Evolutionary conservation across 2,797 vertebrate genomes (phyloP).

Genomic region (Sternarchorhynchus goeldii): DNA sequence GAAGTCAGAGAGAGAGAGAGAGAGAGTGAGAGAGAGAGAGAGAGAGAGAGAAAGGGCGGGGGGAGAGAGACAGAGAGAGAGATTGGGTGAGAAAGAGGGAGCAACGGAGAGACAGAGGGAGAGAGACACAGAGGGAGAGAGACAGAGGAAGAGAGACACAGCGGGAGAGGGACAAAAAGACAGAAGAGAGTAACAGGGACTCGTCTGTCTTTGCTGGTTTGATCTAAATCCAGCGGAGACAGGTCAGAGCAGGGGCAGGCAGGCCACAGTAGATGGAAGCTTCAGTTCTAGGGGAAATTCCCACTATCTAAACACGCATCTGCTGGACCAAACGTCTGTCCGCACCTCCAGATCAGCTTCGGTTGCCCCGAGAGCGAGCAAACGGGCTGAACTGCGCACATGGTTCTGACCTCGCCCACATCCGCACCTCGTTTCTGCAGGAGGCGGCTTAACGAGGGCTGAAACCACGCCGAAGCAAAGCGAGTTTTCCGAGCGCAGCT

Average conservation of each 20-base stretch:
- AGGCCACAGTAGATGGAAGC: slow-evolving; percentile 38
- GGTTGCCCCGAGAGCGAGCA: slow-evolving; percentile 17
- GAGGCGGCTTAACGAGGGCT: slow-evolving; percentile 19
- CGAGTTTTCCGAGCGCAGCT: too few species aligned
- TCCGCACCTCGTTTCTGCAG: slow-evolving; percentile 2
- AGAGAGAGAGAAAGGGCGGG: background rate
- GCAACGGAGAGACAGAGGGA: background rate
- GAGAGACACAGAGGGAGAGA: slow-evolving; percentile 11
- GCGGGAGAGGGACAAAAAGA: background rate
- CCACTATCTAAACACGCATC: slow-evolving; percentile 28
- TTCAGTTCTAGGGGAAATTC: slow-evolving; percentile 42
- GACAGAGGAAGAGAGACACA: background rate
- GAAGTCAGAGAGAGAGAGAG: slow-evolving; percentile 41
- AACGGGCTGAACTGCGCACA: slow-evolving; percentile 36
- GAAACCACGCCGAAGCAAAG: slow-evolving; percentile 7
- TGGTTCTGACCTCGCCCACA: slow-evolving; percentile 42
- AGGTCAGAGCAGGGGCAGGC: slow-evolving; percentile 18
- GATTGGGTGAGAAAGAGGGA: slow-evolving; percentile 21
- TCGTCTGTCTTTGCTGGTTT: slow-evolving; percentile 51
- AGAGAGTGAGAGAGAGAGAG: slow-evolving; percentile 11
- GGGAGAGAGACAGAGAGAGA: background rate
- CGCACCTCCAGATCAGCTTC: slow-evolving; percentile 32
- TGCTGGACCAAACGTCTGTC: slow-evolving; percentile 27
- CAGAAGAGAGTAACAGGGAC: background rate
- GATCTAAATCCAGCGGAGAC: slow-evolving; percentile 38